Base-by-base conservation (phyloP, 2,113 vertebrate species). In the Choloepus hoffmanni region DNA sequence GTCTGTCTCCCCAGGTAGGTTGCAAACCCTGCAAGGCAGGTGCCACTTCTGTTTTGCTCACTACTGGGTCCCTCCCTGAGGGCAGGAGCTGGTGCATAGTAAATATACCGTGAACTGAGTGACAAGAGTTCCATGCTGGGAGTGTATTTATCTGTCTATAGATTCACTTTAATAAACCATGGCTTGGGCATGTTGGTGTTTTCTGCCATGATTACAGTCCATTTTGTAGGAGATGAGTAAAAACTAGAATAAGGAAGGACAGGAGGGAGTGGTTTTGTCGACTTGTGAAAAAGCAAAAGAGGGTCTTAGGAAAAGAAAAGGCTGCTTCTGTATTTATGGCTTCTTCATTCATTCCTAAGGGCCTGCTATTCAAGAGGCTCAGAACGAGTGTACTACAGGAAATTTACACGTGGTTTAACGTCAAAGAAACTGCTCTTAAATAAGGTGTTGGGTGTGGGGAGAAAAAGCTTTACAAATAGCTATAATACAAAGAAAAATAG, bases 281-380 rank as follows among this genome's bases (percentile, higher is more conserved):
- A 85, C 90, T 72, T 77, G 53, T 36, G 5, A 50, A 89, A 65
- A 18, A 89, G 26, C 15, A 85, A 81, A 85, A 36, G 12, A 40
- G n/a, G 24, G 77, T 77, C 68, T 73, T 79, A 62, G 28, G 81
- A 89, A 30, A 70, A 67, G 21, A 62, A 72, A 16, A 53, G 0
- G 9, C 40, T 92, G 55, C 60, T n/a, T 3, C 50, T 40, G 3
- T 68, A 43, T 92, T 92, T n/a, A 43, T 1, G 2, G 2, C 58
- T 87, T 96, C 23, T 76, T 63, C 79, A 77, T 78, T 83, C 19
- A 76, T 67, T 79, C 24, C 30, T 73, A 65, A 94, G n/a, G 72
- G n/a, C 10, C 7, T 28, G 10, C 58, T 62, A 53, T 58, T 3
- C 15, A 72, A 8, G 0, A 43, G 45, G 13, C 36, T 93, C 33